Evolutionary conservation across 2,113 vertebrate species (phyloP).

Genomic region (Dryoscopus gambensis): DNA sequence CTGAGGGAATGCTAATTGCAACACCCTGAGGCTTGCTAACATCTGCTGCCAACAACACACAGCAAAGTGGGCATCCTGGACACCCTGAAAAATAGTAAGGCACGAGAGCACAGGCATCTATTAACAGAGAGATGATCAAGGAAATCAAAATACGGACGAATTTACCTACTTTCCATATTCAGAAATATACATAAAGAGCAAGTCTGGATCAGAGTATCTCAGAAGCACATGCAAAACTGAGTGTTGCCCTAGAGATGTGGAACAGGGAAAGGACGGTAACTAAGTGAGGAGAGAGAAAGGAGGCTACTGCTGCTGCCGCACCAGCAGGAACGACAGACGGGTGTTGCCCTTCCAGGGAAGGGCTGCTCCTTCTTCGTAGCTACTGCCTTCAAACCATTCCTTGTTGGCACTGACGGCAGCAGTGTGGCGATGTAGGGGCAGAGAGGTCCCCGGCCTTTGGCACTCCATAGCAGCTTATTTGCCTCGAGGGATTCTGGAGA

Average conservation of each 20-base stretch:
- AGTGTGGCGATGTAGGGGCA: rapidly evolving
- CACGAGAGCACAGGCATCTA: neutral
- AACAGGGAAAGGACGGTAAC: rapidly evolving
- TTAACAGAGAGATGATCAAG: neutral
- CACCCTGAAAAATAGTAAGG: neutral
- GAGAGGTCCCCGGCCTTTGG: rapidly evolving
- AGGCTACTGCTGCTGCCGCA: neutral
- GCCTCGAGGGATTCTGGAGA: neutral
- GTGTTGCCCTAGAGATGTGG: neutral
- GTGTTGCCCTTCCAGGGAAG: neutral
- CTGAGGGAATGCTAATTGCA: neutral
- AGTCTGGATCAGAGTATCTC: neutral
- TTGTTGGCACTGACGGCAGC: neutral
- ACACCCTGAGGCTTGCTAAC: neutral
- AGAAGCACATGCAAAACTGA: neutral
- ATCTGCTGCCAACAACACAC: neutral
- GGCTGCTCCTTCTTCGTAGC: neutral
- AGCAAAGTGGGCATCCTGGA: neutral
- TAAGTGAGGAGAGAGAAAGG: neutral
- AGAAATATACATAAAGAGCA: neutral
- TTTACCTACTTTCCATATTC: neutral
- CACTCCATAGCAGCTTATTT: neutral
- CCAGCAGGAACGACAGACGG: rapidly evolving
- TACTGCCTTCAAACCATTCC: neutral
- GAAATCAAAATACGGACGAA: neutral